Evolutionary conservation across 2,113 vertebrate genomes (phyloP), one percentile per base, ranked within the genome.

Genomic region (Scophthalmus maximus): DNA sequence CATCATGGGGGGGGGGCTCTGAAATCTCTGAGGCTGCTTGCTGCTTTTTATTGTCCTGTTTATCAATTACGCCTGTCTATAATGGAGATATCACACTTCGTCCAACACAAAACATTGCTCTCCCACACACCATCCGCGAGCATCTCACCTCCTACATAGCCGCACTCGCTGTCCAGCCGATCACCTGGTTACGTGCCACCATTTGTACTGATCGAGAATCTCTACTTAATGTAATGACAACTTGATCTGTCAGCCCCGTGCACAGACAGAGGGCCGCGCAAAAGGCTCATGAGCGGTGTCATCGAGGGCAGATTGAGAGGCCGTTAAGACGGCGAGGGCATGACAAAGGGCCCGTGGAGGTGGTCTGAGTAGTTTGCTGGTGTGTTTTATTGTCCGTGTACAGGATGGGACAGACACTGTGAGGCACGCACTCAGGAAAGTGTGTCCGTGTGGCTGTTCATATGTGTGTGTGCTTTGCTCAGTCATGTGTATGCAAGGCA

Each of bases 61-160:
- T 90, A 91, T 90, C 91, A 92, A 92, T 92, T 91, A 92, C 74
- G 79, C 68, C 27, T 73, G 84, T 90, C 88, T 89, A 85, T 87
- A 82, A 91, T 86, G 82, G 86, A 79, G 84, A 86, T 74, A 70
- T 92, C 86, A 89, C 91, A 91, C 85, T 89, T 91, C 84, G 84
- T 90, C 81, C 85, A 82, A 81, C 81, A 86, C 87, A 86, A 89
- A 91, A 89, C 85, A 90, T 91, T 88, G 85, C 89, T 87, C 90
- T 90, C 91, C 91, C 89, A 91, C 90, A 89, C 91, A 85, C 91
- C 90, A 91, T 88, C 91, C 89, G 90, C 60, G 73, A 82, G 77
- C 85, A 89, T 90, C 90, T 80, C 91, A 91, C 91, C 89, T 91
- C 91, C 91, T 87, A 92, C 91, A 79, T 84, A 89, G 76, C 86